Conservation (phyloP, 1,140 invertebrate species). For the Diorhabda carinulata region DNA sequence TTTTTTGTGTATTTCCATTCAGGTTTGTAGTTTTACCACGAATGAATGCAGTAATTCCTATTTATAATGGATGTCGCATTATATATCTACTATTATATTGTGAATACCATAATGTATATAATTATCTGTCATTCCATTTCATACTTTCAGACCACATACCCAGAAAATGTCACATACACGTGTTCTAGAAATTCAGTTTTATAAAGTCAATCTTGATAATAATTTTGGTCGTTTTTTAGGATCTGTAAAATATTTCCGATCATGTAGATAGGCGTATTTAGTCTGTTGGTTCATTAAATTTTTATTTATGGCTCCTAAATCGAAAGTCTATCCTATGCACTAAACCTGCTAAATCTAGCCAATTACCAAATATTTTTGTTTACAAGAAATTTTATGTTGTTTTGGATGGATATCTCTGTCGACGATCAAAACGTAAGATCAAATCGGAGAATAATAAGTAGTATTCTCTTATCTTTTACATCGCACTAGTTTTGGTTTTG, state of each 20-base stretch:
- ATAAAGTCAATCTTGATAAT: neutral
- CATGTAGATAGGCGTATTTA: neutral
- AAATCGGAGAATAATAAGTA: constrained; percentile 1
- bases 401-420: neutral
- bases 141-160: neutral
- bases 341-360: neutral
- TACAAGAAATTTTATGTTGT: neutral
- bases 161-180: neutral
- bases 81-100: too few relatives aligned
- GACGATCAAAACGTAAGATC: neutral
- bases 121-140: too few relatives aligned
- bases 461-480: neutral
- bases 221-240: neutral
- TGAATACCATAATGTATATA: too few relatives aligned
- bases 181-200: neutral
- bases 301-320: constrained; percentile 1
- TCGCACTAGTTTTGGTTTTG: neutral
- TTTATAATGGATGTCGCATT: too few relatives aligned
- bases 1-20: too few relatives aligned
- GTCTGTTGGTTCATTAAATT: neutral
- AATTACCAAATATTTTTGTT: constrained; percentile 1
- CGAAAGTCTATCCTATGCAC: neutral
- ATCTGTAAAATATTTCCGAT: constrained; percentile 2
- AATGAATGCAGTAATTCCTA: too few relatives aligned
- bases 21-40: too few relatives aligned